A percentile compares a stretch with the other conserved stretches of the same genome.
Evolutionary conservation across 2,113 vertebrate species (phyloP).

Genomic region (Anarrhichthys ocellatus): DNA sequence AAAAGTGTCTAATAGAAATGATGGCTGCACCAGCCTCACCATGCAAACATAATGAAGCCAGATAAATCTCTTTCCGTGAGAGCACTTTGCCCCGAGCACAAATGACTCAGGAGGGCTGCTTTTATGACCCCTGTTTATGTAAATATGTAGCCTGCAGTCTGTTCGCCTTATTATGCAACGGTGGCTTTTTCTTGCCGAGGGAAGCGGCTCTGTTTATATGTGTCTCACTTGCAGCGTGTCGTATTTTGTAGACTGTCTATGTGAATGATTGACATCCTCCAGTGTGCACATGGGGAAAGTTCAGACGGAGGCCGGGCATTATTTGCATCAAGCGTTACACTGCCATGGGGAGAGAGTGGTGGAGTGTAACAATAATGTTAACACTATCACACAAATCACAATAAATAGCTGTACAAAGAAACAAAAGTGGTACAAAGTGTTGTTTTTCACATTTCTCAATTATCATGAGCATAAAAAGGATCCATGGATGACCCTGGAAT

Average conservation of each 20-base stretch:
- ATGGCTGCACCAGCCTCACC: slow-evolving; percentile 64
- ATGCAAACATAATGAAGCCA: slow-evolving; percentile 74
- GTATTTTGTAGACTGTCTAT: slow-evolving; percentile 27
- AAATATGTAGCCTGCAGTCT: slow-evolving; percentile 75
- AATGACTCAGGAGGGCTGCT: slow-evolving; percentile 70
- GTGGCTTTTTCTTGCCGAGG: slow-evolving; percentile 55
- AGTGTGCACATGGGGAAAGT: slow-evolving; percentile 51
- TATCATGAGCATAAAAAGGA: not conserved
- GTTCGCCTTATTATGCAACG: slow-evolving; percentile 69
- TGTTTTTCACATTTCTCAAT: not conserved
- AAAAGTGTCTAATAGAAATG: slow-evolving; percentile 78
- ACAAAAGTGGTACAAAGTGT: not conserved
- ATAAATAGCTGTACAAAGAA: not conserved
- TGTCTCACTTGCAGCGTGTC: slow-evolving; percentile 34
- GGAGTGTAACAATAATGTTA: slow-evolving; percentile 10
- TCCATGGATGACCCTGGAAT: not conserved
- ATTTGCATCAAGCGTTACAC: slow-evolving; percentile 56
- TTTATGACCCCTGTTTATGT: slow-evolving; percentile 75
- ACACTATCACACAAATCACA: slow-evolving; percentile 39
- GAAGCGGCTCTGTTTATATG: slow-evolving; percentile 59
- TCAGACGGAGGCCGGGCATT: slow-evolving; percentile 64
- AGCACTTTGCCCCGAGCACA: slow-evolving; percentile 68
- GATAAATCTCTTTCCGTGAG: slow-evolving; percentile 74
- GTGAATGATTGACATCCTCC: slow-evolving; percentile 62
- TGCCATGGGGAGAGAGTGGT: slow-evolving; percentile 36